These are phyloP conservation scores for Istiophorus platypterus DNA, from an alignment of 2,113 vertebrate species.

Conservation along the genomic window DNA sequence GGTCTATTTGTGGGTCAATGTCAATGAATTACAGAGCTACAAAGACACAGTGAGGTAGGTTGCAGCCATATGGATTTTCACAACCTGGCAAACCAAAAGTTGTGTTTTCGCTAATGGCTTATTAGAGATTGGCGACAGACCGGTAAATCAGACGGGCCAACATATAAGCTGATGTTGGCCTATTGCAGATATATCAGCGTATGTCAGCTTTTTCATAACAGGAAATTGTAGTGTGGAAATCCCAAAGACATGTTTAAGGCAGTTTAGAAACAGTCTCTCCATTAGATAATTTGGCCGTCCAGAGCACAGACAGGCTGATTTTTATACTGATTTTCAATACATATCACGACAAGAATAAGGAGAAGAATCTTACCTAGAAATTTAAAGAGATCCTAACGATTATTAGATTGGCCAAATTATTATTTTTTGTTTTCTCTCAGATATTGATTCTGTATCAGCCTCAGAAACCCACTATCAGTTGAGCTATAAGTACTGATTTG, in stretches of 20 bases:
- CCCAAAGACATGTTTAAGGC: background rate
- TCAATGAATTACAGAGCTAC: background rate
- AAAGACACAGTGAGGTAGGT: background rate
- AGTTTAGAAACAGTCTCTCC: background rate
- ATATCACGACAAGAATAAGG: no score
- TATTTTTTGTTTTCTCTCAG: background rate
- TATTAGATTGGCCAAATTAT: background rate
- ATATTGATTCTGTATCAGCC: background rate
- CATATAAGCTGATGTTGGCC: background rate
- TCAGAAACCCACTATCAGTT: background rate
- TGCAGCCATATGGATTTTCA: background rate
- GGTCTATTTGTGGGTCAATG: background rate
- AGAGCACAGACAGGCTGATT: no score
- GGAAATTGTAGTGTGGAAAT: background rate
- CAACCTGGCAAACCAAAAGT: background rate
- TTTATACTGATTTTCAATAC: background rate
- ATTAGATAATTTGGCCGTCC: background rate
- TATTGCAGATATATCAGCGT: background rate
- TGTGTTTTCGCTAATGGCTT: slow-evolving; percentile 1
- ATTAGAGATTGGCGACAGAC: background rate
- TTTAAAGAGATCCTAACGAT: background rate
- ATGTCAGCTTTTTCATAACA: background rate
- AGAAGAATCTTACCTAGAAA: no score
- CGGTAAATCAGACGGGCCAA: background rate
- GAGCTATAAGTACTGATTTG: background rate